These are phyloP conservation scores for Rhagonycha lutea DNA, from an alignment of 2,888 invertebrate species.

Conservation along the genomic window DNA sequence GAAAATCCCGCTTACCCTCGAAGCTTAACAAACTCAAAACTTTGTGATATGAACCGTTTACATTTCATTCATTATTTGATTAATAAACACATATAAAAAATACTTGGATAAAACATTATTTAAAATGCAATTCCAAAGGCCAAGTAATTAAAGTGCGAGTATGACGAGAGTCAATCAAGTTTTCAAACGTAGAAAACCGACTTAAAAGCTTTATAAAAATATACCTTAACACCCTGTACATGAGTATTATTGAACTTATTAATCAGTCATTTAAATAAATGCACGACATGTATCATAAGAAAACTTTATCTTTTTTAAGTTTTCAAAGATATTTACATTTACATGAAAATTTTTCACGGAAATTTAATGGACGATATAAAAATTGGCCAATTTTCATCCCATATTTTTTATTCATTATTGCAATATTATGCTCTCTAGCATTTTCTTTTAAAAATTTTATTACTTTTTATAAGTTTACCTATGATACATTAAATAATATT, in stretches of 20 bases:
- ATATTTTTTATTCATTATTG: background rate
- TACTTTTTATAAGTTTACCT: background rate
- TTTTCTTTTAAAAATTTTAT: background rate
- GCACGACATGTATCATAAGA: background rate
- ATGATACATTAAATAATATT: background rate
- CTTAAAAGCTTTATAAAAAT: slow-evolving; percentile 16
- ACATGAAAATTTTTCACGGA: background rate
- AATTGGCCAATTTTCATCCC: background rate
- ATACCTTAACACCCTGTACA: slow-evolving; percentile 24
- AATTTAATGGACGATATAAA: background rate
- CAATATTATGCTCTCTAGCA: background rate
- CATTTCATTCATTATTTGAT: background rate
- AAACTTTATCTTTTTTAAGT: background rate
- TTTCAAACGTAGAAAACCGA: slow-evolving; percentile 5
- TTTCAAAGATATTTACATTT: background rate
- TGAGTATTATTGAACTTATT: slow-evolving; percentile 9
- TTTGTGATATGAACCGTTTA: background rate
- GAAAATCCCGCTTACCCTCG: background rate
- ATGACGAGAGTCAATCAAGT: background rate
- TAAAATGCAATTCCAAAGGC: slow-evolving; percentile 1
- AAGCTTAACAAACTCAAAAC: background rate
- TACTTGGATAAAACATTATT: background rate
- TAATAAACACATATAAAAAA: background rate
- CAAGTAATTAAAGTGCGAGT: background rate
- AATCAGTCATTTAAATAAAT: background rate